A percentile compares a stretch with the other conserved stretches of the same genome.
These are phyloP conservation scores for Tigriopus japonicus DNA, from an alignment of 1,140 invertebrate genomes.

Conservation along the genomic window DNA sequence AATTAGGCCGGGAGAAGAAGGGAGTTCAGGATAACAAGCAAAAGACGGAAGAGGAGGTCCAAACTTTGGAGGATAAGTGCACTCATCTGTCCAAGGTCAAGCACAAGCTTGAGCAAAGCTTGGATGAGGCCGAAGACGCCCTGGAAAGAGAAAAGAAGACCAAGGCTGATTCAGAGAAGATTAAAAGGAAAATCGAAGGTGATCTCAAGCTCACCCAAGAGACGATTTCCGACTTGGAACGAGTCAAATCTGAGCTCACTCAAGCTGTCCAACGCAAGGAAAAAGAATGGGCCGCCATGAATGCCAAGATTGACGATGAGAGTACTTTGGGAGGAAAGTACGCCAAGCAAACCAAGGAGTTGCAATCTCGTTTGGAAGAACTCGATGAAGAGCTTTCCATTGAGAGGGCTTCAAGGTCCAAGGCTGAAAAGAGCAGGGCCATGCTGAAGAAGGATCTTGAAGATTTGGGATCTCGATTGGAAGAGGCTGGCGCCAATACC, in stretches of 20 bases:
- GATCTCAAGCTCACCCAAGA: slow-evolving; percentile 34
- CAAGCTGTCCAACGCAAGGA: slow-evolving; percentile 90
- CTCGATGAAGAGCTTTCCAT: slow-evolving; percentile 93
- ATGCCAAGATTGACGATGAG: slow-evolving; percentile 90
- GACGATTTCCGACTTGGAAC: slow-evolving; percentile 47
- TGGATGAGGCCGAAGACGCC: slow-evolving; percentile 34
- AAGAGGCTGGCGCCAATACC: slow-evolving; percentile 20
- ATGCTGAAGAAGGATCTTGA: slow-evolving; percentile 35
- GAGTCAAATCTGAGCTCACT: slow-evolving; percentile 93
- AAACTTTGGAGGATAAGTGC: slow-evolving; percentile 37
- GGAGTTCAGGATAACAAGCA: slow-evolving; percentile 63
- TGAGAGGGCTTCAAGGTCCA: slow-evolving; percentile 83
- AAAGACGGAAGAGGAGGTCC: slow-evolving; percentile 78
- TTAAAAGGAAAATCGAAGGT: slow-evolving; percentile 22
- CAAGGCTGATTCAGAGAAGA: slow-evolving; percentile 34
- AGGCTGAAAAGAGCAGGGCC: slow-evolving; percentile 34
- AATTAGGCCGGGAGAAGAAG: slow-evolving; percentile 36
- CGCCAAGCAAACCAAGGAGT: slow-evolving; percentile 93
- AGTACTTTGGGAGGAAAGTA: slow-evolving; percentile 83
- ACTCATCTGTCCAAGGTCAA: slow-evolving; percentile 39
- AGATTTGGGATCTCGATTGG: slow-evolving; percentile 26
- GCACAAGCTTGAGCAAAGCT: slow-evolving; percentile 33
- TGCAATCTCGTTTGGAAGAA: slow-evolving; percentile 69
- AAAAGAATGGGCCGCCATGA: slow-evolving; percentile 81
- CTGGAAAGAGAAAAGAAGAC: slow-evolving; percentile 36